A percentile compares a stretch with the other conserved stretches of the same genome.
Evolutionary conservation across 35 echinoderm and acorn worm genomes (phyloP).

Genomic region (Strongylocentrotus purpuratus): DNA sequence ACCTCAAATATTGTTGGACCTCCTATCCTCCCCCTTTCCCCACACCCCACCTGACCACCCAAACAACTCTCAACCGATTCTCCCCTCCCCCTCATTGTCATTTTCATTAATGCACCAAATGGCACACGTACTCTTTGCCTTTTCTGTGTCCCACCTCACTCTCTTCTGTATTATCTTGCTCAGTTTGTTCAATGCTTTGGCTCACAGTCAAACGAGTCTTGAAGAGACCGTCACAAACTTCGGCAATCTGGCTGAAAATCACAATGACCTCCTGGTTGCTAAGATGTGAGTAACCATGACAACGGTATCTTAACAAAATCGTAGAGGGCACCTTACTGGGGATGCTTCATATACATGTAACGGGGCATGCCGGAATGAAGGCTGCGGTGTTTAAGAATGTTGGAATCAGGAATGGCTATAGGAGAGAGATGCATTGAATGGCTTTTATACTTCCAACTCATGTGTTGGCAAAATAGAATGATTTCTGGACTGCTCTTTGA

Average conservation of each 20-base stretch:
- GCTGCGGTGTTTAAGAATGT: not conserved
- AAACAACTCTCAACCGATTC: not conserved
- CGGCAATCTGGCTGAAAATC: constrained; percentile 87
- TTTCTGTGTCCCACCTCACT: not conserved
- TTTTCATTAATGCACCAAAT: not conserved
- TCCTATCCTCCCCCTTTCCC: not conserved
- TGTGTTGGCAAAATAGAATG: not conserved
- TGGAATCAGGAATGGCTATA: not conserved
- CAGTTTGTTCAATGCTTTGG: constrained; percentile 92
- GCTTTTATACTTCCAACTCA: not conserved
- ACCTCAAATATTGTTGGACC: not conserved
- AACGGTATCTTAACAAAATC: not conserved
- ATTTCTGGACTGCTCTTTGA: not conserved
- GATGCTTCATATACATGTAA: not conserved
- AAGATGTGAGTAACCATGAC: constrained; percentile 93
- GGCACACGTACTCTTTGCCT: not conserved
- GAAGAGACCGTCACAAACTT: constrained; percentile 95
- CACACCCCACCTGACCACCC: not conserved
- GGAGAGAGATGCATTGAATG: not conserved
- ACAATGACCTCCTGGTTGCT: constrained; percentile 88
- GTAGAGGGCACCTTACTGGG: not conserved
- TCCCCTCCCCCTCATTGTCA: not conserved
- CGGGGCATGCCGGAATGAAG: constrained; percentile 14
- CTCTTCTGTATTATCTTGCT: not conserved
- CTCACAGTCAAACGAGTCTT: constrained; percentile 86